Evolutionary conservation across 2,888 invertebrate species (phyloP), one percentile per base, ranked within the genome.

Genomic region (Therioaphis trifolii): DNA sequence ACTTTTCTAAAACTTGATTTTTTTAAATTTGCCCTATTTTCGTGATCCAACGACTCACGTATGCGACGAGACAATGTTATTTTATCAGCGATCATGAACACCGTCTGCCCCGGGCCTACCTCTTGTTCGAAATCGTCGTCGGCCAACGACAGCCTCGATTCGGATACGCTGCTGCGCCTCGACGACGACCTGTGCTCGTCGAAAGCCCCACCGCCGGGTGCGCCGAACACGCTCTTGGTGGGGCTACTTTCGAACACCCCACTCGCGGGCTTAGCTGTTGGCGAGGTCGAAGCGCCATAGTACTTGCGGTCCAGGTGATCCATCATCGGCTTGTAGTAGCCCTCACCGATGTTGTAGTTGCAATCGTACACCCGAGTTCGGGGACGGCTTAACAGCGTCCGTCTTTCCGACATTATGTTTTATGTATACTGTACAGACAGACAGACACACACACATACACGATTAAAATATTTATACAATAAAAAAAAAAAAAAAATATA

Each of bases 321-420:
- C 71, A 95, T 89, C 86, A 94, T 93, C 15, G 94, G 92, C 86
- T 92, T 93, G 90, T 95, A 95, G 88, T 94, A 94, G 87, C 93
- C 94, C 89, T 95, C 94, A 84, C 95, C 95, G 88, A 94, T 93
- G 89, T 94, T 93, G 90, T 94, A 95, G 89, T 95, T 95, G 89
- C 94, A 94, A 88, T 95, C 94, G 88, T 96, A 95, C 87, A 95
- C 93, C 89, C 93, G 93, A 43, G 95, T 95, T 87, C 95, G 91
- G 86, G 94, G 93, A 88, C 94, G 90, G 87, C 89, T 89, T 29
- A 86, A 72, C 14, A 86, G 24, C 14, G 85, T 86, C 46, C 85
- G 76, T 77, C 77, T 85, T 84, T 86, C 86, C 29, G 86, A 85
- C 86, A 86, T 86, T 11, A 7, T 35, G 35, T 35, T 3, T 35